These are phyloP conservation scores for Drosophila santomea DNA, from an alignment of 1,140 invertebrate genomes.

Conservation along the genomic window DNA sequence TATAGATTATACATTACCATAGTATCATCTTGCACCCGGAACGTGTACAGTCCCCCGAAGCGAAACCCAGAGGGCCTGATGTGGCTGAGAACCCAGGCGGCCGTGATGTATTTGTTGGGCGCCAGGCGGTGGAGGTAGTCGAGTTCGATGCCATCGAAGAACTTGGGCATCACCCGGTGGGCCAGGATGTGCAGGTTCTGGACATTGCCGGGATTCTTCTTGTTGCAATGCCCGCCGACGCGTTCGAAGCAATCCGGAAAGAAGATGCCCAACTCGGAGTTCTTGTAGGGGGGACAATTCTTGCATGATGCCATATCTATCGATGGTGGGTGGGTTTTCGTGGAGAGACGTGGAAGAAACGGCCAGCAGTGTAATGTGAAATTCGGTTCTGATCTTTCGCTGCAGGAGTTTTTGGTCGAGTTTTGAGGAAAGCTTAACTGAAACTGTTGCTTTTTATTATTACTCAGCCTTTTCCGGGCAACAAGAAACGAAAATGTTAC, in stretches of 20 bases:
- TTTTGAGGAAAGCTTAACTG: constrained; percentile 38
- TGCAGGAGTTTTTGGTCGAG: constrained; percentile 6
- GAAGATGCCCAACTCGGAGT: constrained; percentile 23
- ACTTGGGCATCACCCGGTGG: constrained; percentile 78
- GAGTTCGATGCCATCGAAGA: constrained; percentile 77
- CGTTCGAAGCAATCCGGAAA: constrained; percentile 69
- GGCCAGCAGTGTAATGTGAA: constrained; percentile 8
- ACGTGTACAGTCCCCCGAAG: constrained; percentile 78
- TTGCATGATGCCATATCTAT: constrained; percentile 59
- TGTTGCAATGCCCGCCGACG: constrained; percentile 41
- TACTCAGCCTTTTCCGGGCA: constrained; percentile 25
- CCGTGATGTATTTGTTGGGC: constrained; percentile 68
- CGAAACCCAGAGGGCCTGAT: constrained; percentile 70
- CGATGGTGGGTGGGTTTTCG: background rate
- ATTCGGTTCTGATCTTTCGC: constrained; percentile 10
- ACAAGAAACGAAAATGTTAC: constrained; percentile 70
- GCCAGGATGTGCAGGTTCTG: constrained; percentile 65
- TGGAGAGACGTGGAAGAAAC: background rate
- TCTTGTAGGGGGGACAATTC: constrained; percentile 46
- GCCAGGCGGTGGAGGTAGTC: constrained; percentile 72
- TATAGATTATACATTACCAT: constrained; percentile 52
- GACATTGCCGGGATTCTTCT: constrained; percentile 79
- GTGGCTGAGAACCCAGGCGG: constrained; percentile 75
- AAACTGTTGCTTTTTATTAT: constrained; percentile 33
- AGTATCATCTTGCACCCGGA: constrained; percentile 59